Percentiles rank a stretch among this genome's conserved stretches.
These are phyloP conservation scores for Neomicropteryx cornuta DNA, from an alignment of 1,140 invertebrate genomes.

Conservation along the genomic window DNA sequence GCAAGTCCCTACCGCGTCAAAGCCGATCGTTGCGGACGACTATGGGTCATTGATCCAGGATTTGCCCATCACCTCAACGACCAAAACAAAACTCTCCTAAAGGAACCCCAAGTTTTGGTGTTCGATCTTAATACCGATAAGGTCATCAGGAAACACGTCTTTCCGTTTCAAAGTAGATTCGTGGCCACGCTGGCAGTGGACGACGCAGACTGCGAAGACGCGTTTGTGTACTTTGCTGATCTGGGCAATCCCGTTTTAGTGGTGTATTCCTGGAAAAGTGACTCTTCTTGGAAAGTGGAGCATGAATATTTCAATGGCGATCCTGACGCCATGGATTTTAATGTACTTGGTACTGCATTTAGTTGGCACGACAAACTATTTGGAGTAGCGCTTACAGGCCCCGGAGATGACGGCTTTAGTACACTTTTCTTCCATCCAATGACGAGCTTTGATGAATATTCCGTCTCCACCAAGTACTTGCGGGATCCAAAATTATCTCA, in stretches of 20 bases:
- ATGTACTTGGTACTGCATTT: conserved; percentile 58
- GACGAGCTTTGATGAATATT: conserved; percentile 60
- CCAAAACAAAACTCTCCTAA: conserved; percentile 24
- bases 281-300: conserved; percentile 55
- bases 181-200: conserved; percentile 67
- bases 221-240: conserved; percentile 55
- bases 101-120: conserved; percentile 51
- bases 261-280: conserved; percentile 56
- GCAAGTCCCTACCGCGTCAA: conserved; percentile 60
- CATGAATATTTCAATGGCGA: conserved; percentile 62
- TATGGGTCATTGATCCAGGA: conserved; percentile 69
- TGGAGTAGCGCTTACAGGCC: conserved; percentile 51
- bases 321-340: conserved; percentile 56
- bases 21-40: conserved; percentile 58
- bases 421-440: conserved; percentile 69
- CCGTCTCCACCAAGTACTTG: conserved; percentile 53
- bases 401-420: conserved; percentile 50
- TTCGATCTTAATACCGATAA: conserved; percentile 64
- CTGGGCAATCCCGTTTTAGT: conserved; percentile 52
- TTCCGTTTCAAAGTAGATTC: conserved; percentile 53
- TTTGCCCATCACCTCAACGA: conserved; percentile 51
- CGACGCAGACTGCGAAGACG: conserved; percentile 53
- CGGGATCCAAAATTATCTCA: conserved; percentile 43
- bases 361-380: conserved; percentile 68
- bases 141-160: conserved; percentile 46